These are phyloP conservation scores for Erpobdella octoculata DNA, from an alignment of 2,888 invertebrate genomes.

Conservation along the genomic window DNA sequence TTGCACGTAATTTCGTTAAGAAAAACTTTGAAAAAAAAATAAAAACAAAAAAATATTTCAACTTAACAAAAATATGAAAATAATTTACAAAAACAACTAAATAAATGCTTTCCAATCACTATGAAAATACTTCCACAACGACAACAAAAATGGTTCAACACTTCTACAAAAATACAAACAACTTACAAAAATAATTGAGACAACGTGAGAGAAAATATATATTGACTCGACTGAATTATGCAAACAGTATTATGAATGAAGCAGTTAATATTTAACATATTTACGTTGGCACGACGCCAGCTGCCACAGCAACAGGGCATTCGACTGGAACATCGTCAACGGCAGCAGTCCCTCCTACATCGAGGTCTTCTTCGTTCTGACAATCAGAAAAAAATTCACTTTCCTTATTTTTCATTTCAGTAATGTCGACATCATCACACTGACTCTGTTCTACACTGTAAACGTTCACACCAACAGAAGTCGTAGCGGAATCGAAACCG, in stretches of 20 bases:
- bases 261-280: neutral
- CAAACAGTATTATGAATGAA: slow-evolving; percentile 6
- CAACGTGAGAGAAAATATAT: neutral
- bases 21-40: too few species aligned
- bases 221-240: slow-evolving; percentile 6
- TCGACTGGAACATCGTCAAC: too few species aligned
- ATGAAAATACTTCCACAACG: slow-evolving; percentile 6
- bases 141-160: neutral
- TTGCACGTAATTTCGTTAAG: too few species aligned
- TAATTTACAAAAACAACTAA: too few species aligned
- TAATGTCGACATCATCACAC: neutral
- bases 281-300: neutral
- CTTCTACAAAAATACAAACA: neutral
- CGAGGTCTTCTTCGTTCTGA: too few species aligned
- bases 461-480: too few species aligned
- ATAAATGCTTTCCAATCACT: neutral
- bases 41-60: too few species aligned
- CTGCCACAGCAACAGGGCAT: too few species aligned
- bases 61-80: too few species aligned
- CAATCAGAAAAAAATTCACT: too few species aligned
- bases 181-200: slow-evolving; percentile 4
- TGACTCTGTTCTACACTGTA: neutral
- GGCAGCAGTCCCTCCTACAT: neutral
- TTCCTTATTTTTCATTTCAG: too few species aligned
- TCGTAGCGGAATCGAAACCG: too few species aligned